phyloP scores from a whole-genome alignment of 2,797 vertebrate genomes.

The Hyperoplus lanceolatus region DNA sequence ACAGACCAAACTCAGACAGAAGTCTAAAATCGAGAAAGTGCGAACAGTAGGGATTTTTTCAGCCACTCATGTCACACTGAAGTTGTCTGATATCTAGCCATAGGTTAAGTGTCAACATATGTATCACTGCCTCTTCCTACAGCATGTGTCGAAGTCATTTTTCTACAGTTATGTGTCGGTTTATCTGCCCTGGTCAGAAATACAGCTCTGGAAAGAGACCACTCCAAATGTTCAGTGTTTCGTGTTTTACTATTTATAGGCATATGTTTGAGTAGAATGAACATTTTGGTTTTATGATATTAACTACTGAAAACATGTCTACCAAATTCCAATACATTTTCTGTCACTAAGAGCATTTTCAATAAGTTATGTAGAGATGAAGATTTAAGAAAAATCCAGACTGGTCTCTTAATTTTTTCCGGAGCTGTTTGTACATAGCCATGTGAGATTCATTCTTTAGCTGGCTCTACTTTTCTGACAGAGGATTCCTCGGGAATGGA shows the following conservation, averaged over 20 bases:
- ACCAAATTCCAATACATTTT: too few relatives aligned
- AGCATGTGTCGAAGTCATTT: slow-evolving; percentile 6
- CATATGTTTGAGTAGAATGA: too few relatives aligned
- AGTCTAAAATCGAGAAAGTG: slow-evolving; percentile 15
- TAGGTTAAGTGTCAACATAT: not conserved
- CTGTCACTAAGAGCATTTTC: too few relatives aligned
- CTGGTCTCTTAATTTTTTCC: too few relatives aligned
- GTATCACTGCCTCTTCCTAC: not conserved
- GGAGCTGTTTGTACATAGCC: slow-evolving; percentile 8
- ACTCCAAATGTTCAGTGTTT: too few relatives aligned
- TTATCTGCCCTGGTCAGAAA: slow-evolving; percentile 12
- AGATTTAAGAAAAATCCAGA: too few relatives aligned
- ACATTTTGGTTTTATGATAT: too few relatives aligned
- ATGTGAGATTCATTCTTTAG: slow-evolving; percentile 67
- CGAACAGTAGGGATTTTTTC: not conserved
- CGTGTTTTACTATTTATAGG: too few relatives aligned
- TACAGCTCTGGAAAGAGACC: slow-evolving; percentile 13
- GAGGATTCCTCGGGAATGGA: slow-evolving; percentile 92
- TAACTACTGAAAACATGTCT: too few relatives aligned
- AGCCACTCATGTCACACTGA: not conserved
- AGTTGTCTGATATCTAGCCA: slow-evolving; percentile 4
- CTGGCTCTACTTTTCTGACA: slow-evolving; percentile 78
- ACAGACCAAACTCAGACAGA: slow-evolving; percentile 1
- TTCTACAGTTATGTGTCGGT: not conserved
- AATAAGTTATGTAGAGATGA: too few relatives aligned